Evolutionary conservation across 2,797 vertebrate genomes (phyloP).

Genomic region (Coendou prehensilis): DNA sequence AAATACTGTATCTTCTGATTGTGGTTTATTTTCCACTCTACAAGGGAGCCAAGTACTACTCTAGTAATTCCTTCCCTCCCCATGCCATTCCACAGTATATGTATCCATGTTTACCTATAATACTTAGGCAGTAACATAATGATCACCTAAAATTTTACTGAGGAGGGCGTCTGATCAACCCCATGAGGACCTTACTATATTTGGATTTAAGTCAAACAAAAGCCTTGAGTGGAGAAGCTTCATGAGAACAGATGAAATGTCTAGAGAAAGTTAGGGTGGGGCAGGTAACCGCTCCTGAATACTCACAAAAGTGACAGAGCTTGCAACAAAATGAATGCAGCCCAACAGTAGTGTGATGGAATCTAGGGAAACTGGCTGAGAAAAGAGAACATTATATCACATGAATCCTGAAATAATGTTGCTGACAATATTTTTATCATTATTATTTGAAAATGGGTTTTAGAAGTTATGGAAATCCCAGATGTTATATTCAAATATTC

Average conservation of each 20-base stretch:
- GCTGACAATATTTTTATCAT: not conserved
- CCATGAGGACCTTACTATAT: not conserved
- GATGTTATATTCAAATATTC: not conserved
- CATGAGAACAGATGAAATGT: not conserved
- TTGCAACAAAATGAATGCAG: not conserved
- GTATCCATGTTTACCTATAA: not conserved
- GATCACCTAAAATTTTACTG: not conserved
- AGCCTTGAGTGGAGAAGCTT: not conserved
- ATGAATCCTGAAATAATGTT: not conserved
- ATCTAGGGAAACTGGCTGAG: not conserved
- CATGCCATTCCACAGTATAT: not conserved
- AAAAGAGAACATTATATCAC: not conserved
- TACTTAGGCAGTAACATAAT: not conserved
- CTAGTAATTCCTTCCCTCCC: not conserved
- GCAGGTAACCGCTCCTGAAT: not conserved
- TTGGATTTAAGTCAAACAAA: not conserved
- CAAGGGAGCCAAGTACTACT: not conserved
- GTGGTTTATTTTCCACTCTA: not conserved
- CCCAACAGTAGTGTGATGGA: not conserved
- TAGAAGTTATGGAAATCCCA: not conserved
- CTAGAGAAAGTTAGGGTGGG: not conserved
- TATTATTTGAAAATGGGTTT: conserved; percentile 28
- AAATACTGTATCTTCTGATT: not conserved
- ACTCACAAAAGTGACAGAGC: not conserved
- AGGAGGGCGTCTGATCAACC: not conserved